A percentile compares a stretch with the other conserved stretches of the same genome.
Conservation (phyloP, 1,140 invertebrate genomes). For the Scaptomyza montana region DNA sequence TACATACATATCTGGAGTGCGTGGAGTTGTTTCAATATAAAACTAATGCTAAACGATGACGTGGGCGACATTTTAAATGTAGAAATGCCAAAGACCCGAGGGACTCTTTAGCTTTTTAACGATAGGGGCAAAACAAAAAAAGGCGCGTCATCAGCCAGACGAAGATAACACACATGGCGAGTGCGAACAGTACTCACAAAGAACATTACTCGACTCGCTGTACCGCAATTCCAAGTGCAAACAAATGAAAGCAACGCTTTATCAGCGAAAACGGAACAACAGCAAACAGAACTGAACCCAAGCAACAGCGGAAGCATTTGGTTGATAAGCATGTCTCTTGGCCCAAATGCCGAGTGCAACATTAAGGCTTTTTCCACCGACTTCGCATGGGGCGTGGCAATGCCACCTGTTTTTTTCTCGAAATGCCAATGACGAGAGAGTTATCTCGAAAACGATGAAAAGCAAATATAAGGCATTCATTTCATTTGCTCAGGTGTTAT, state of each 20-base stretch:
- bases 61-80: slow-evolving; percentile 24
- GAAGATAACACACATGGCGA: slow-evolving; percentile 14
- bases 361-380: slow-evolving; percentile 35
- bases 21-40: slow-evolving; percentile 23
- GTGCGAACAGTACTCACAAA: slow-evolving; percentile 20
- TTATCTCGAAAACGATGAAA: not conserved
- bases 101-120: slow-evolving; percentile 17
- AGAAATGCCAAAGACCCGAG: slow-evolving; percentile 25
- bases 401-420: slow-evolving; percentile 53
- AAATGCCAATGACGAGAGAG: slow-evolving; percentile 66
- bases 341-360: slow-evolving; percentile 72
- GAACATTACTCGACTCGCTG: too few species aligned
- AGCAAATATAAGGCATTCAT: slow-evolving; percentile 54
- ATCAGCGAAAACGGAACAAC: slow-evolving; percentile 43
- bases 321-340: slow-evolving; percentile 3
- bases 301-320: slow-evolving; percentile 56
- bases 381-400: slow-evolving; percentile 52
- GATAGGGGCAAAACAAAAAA: slow-evolving; percentile 14
- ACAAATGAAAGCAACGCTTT: slow-evolving; percentile 52
- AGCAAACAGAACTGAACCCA: slow-evolving; percentile 46
- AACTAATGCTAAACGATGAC: slow-evolving; percentile 3
- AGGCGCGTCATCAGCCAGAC: slow-evolving; percentile 29
- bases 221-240: slow-evolving; percentile 74
- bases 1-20: slow-evolving; percentile 7
- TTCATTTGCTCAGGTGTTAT: slow-evolving; percentile 80